These are phyloP conservation scores for Semaprochilodus insignis DNA, from an alignment of 2,797 vertebrate species.

Conservation along the genomic window DNA sequence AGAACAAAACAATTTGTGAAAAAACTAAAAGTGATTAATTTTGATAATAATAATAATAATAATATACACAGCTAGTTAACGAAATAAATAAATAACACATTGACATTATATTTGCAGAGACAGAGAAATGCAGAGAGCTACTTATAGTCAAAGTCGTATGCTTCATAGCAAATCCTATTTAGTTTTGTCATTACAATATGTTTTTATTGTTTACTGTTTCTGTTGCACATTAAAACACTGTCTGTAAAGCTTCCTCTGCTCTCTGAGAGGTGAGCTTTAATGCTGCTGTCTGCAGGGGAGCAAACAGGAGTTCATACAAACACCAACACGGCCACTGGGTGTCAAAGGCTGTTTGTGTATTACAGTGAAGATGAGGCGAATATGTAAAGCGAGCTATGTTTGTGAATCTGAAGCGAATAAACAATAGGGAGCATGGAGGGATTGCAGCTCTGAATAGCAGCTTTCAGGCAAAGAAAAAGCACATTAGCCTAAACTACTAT, in stretches of 20 bases:
- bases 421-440: neutral
- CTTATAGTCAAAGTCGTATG: neutral
- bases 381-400: slow-evolving; percentile 59
- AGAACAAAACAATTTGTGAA: too few relatives aligned
- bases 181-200: neutral
- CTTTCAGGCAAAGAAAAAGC: neutral
- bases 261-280: slow-evolving; percentile 79
- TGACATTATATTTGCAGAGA: neutral
- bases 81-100: neutral
- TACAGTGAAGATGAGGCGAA: slow-evolving; percentile 76
- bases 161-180: neutral
- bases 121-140: neutral
- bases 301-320: slow-evolving; percentile 73
- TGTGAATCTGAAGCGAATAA: slow-evolving; percentile 17
- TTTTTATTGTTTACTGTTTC: neutral
- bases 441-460: neutral
- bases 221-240: neutral
- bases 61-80: neutral
- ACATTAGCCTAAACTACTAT: neutral
- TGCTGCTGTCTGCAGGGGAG: slow-evolving; percentile 82
- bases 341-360: slow-evolving; percentile 85
- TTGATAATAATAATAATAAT: neutral
- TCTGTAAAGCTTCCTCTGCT: slow-evolving; percentile 18
- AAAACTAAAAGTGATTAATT: too few relatives aligned
- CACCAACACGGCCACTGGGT: slow-evolving; percentile 64